Conservation (phyloP, 2,113 vertebrate genomes). For the Uria aalge region DNA sequence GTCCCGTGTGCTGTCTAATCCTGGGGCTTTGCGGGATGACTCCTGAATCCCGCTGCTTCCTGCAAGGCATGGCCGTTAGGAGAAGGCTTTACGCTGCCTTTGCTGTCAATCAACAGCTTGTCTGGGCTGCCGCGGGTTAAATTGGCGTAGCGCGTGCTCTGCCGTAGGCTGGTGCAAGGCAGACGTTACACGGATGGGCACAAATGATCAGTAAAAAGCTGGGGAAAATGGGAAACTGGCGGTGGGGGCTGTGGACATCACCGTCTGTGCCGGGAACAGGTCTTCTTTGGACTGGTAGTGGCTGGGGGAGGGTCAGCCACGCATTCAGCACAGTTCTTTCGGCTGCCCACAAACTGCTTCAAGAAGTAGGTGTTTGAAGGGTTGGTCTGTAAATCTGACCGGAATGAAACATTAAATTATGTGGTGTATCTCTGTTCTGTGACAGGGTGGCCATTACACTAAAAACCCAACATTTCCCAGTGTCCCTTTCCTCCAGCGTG, state of each 20-base stretch:
- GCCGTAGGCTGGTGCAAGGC: not conserved
- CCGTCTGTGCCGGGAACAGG: not conserved
- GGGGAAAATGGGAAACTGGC: not conserved
- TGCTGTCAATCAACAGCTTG: not conserved
- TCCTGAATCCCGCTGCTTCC: not conserved
- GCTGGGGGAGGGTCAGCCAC: not conserved
- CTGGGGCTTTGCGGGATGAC: not conserved
- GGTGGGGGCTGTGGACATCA: too few relatives aligned
- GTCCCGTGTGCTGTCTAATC: not conserved
- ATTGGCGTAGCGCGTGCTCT: not conserved
- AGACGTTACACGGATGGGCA: fast-evolving
- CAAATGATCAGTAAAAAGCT: not conserved
- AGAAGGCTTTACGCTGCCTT: not conserved
- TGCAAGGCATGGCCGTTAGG: not conserved
- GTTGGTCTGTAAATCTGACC: not conserved
- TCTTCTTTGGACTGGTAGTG: not conserved
- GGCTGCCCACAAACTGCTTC: not conserved
- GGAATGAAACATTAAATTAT: not conserved
- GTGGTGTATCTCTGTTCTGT: not conserved
- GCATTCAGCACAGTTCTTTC: not conserved
- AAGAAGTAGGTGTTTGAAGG: not conserved
- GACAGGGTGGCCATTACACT: not conserved
- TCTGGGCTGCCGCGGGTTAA: not conserved
- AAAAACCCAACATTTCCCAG: not conserved
- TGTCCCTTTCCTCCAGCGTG: not conserved